phyloP scores from a whole-genome alignment of 2,113 vertebrate genomes.

The Tapirus terrestris region DNA sequence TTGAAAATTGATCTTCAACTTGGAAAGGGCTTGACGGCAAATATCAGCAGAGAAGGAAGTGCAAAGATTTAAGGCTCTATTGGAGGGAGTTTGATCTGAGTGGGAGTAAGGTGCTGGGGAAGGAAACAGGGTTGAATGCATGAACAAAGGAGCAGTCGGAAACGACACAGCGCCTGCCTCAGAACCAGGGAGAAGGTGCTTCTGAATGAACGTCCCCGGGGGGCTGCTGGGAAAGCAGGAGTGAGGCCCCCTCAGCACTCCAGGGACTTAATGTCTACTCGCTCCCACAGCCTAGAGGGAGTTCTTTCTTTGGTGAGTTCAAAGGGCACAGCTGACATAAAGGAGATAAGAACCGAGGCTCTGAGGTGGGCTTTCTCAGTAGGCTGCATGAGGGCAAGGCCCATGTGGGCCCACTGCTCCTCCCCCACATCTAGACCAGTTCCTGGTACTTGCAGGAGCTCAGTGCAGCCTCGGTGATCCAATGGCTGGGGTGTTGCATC shows the following conservation, averaged over 20 bases:
- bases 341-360: neutral
- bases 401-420: neutral
- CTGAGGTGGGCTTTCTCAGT: neutral
- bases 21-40: conserved; percentile 31
- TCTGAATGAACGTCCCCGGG: neutral
- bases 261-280: neutral
- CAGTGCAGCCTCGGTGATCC: neutral
- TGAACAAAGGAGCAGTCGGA: neutral
- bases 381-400: neutral
- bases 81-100: neutral
- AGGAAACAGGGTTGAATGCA: neutral
- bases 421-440: neutral
- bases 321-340: neutral
- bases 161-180: neutral
- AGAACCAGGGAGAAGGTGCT: neutral
- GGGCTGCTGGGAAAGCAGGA: neutral
- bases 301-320: neutral
- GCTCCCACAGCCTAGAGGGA: neutral
- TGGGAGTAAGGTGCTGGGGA: neutral
- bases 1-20: conserved; percentile 64
- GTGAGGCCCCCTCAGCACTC: neutral
- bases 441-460: neutral
- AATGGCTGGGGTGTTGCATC: neutral
- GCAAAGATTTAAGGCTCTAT: neutral
- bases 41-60: conserved; percentile 19